Base-by-base conservation (phyloP, 2,888 invertebrate genomes). In the Rhaphigaster nebulosa region DNA sequence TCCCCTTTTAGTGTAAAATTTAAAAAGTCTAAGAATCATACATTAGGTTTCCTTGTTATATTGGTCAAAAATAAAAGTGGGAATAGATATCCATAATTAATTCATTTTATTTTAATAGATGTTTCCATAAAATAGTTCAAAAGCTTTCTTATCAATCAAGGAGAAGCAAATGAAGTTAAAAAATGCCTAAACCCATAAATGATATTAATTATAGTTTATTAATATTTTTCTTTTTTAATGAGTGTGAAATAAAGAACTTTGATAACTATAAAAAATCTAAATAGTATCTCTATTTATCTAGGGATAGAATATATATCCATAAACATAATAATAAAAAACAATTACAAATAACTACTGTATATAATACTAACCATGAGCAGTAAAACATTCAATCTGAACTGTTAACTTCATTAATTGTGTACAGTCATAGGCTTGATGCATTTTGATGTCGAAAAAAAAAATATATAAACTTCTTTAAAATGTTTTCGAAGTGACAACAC, bases 331-430 rank as follows among this genome's bases (percentile, higher is more conserved):
- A 20, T 23, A 23, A n/a, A 60, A 60, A n/a, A 13, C 60, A 60
- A 60, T 60, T 60, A n/a, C n/a, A 29, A 3, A 13, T 18, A 18
- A 34, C 18, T 70, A 70, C 0, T 13, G 20, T 4, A 34, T 20
- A 13, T 41, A 52, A 90, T 88, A 93, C 94, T 95, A 95, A 98
- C 98, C 98, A 94, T 97, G 98, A 89, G 98, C 98, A 92, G 98
- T 96, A 92, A 99, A 97, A 38, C 98, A 97, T 94, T 99, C 99
- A 92, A 99, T 98, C 94, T 97, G 98, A 89, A 97, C 96, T 10
- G 97, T 97, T 92, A 97, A 95, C 94, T 97, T 98, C 91, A 98
- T 95, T 92, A 98, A 95, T 92, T 97, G 96, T 76, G 96, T 95
- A 92, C 97, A 95, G 93, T 97, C 96, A 93, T 98, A 99, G 0